phyloP scores from a whole-genome alignment of 1,140 invertebrate genomes.

The Neodiprion fabricii region DNA sequence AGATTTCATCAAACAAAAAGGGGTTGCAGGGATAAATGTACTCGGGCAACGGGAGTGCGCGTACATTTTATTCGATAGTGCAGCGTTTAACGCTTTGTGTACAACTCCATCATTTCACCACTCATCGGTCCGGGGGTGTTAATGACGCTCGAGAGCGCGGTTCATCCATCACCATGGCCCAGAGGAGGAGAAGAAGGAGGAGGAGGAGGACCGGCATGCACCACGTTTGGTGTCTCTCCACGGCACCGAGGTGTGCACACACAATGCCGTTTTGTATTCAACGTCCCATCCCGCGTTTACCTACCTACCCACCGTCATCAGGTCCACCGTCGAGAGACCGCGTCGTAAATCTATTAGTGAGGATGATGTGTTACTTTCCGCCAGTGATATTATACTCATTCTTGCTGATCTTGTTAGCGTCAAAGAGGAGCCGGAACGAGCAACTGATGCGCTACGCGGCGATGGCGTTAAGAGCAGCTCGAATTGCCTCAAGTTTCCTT shows the following conservation, averaged over 20 bases:
- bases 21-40: not conserved
- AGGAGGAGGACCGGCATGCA: not conserved
- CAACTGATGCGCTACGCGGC: no score
- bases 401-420: not conserved
- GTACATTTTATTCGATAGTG: not conserved
- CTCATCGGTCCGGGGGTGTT: not conserved
- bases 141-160: constrained; percentile 3
- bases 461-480: no score
- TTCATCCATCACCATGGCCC: not conserved
- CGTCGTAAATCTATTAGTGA: constrained; percentile 5
- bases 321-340: not conserved
- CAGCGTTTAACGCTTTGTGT: not conserved
- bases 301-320: no score
- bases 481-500: no score
- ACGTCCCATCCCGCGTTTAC: not conserved
- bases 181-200: no score
- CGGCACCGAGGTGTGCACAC: not conserved
- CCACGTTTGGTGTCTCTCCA: not conserved
- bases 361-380: constrained; percentile 1
- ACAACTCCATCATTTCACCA: constrained; percentile 4
- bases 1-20: constrained; percentile 3
- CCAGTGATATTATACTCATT: not conserved
- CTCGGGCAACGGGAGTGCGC: not conserved
- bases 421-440: not conserved
- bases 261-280: not conserved